These are phyloP conservation scores for Dicaeum eximium DNA, from an alignment of 2,113 vertebrate species.

Conservation along the genomic window DNA sequence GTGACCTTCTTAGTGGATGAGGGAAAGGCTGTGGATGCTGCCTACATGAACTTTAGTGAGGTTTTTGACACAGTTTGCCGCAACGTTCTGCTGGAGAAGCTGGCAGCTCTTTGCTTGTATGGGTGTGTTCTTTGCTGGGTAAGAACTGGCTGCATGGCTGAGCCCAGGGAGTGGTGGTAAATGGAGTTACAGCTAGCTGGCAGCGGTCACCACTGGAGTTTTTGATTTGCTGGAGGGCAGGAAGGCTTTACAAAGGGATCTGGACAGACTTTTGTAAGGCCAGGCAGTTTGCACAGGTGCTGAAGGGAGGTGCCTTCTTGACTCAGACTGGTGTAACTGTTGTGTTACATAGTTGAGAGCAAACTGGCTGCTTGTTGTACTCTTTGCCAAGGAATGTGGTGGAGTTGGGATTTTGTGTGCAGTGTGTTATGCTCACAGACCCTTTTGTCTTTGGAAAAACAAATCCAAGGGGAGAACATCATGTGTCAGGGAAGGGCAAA, in stretches of 20 bases:
- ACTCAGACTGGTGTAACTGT: background rate
- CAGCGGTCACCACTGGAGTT: background rate
- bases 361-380: background rate
- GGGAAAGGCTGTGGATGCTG: background rate
- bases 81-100: background rate
- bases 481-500: background rate
- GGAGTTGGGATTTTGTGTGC: fast-evolving
- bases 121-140: background rate
- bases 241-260: background rate
- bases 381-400: background rate
- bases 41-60: background rate
- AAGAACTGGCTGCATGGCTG: background rate
- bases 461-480: background rate
- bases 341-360: background rate
- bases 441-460: background rate
- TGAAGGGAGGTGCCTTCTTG: background rate
- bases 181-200: background rate
- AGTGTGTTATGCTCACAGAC: fast-evolving
- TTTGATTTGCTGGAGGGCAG: background rate
- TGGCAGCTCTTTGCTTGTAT: background rate
- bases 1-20: background rate
- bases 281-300: background rate
- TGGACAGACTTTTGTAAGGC: background rate
- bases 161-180: background rate
- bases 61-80: background rate